phyloP scores from a whole-genome alignment of 2,888 invertebrate genomes.

The Melieria omissa region DNA sequence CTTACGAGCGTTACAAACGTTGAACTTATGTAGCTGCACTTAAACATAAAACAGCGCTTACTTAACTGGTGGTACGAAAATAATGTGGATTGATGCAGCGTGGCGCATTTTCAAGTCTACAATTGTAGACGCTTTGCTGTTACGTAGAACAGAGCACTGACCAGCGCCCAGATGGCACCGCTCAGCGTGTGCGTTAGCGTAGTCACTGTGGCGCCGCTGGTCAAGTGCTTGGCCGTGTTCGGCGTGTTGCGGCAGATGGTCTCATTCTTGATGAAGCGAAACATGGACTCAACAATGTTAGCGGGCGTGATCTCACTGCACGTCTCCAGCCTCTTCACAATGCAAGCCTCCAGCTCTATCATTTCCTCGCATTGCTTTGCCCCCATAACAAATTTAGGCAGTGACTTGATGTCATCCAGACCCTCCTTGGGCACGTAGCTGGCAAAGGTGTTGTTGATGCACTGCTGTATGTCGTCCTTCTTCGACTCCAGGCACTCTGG shows the following conservation, averaged over 20 bases:
- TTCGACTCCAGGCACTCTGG: constrained; percentile 77
- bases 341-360: constrained; percentile 55
- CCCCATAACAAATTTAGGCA: constrained; percentile 74
- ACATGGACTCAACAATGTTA: constrained; percentile 63
- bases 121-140: too few species aligned
- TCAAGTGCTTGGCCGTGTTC: constrained; percentile 17
- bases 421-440: constrained; percentile 68
- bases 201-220: background rate
- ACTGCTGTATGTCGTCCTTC: constrained; percentile 72
- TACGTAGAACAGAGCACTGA: too few species aligned
- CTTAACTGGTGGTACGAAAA: too few species aligned
- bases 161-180: too few species aligned
- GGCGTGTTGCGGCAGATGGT: constrained; percentile 55
- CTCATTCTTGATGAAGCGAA: constrained; percentile 62
- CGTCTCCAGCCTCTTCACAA: constrained; percentile 57
- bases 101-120: too few species aligned
- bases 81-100: too few species aligned
- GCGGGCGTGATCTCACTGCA: constrained; percentile 62
- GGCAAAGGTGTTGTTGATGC: constrained; percentile 74
- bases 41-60: too few species aligned
- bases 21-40: too few species aligned
- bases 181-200: constrained; percentile 5
- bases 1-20: too few species aligned
- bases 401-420: constrained; percentile 64
- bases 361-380: constrained; percentile 66